Evolutionary conservation across 2,888 invertebrate genomes (phyloP).

Genomic region (Mechanitis messenoides): DNA sequence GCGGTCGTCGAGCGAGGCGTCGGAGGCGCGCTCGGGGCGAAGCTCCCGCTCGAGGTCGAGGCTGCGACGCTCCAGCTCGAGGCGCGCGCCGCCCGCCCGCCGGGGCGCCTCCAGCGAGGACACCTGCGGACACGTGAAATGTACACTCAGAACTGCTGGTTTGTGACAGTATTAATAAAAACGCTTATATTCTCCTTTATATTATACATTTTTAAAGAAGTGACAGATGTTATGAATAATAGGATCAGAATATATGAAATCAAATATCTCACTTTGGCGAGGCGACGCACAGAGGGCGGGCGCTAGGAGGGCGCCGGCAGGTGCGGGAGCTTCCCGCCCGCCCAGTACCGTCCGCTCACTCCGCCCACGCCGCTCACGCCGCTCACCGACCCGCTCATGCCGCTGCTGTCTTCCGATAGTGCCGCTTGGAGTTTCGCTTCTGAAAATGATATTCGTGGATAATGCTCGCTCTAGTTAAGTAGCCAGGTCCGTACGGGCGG

Average conservation of each 20-base stretch:
- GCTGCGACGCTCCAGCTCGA: conserved; percentile 69
- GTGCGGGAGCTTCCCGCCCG: conserved; percentile 71
- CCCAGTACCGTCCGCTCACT: conserved; percentile 51
- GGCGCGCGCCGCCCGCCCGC: conserved; percentile 46
- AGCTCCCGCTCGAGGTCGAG: conserved; percentile 72
- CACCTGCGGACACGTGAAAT: conserved; percentile 43
- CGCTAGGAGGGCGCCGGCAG: conserved; percentile 74
- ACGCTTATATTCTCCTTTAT: too few relatives aligned
- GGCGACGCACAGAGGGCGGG: conserved; percentile 65
- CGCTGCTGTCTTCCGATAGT: conserved; percentile 62
- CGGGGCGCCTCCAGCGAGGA: conserved; percentile 61
- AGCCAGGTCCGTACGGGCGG: neutral
- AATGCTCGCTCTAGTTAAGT: too few relatives aligned
- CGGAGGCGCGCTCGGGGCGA: conserved; percentile 62
- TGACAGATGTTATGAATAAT: neutral
- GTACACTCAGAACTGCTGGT: too few relatives aligned
- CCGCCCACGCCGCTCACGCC: conserved; percentile 44
- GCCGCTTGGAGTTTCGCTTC: conserved; percentile 72
- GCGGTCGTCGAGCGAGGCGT: conserved; percentile 68
- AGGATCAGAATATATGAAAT: neutral
- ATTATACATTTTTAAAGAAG: too few relatives aligned
- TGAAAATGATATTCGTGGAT: conserved; percentile 33
- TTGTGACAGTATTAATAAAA: too few relatives aligned
- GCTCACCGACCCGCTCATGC: conserved; percentile 34
- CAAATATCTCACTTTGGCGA: conserved; percentile 56